phyloP scores from a whole-genome alignment of 2,113 vertebrate species.

The Leptobrachium leishanense region DNA sequence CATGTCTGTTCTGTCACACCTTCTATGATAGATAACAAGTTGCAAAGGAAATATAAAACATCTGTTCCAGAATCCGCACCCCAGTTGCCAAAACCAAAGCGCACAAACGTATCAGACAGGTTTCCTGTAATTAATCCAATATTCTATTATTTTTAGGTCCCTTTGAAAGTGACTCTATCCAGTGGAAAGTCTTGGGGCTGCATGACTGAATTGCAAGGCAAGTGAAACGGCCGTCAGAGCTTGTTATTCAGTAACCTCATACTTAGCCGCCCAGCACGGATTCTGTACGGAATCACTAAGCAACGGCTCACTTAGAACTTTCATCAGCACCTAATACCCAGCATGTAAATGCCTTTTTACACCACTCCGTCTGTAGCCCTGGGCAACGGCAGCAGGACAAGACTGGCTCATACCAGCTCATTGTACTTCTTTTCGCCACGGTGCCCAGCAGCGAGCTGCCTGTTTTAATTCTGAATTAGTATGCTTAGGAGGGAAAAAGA shows the following conservation, averaged over 20 bases:
- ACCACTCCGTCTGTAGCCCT: constrained; percentile 76
- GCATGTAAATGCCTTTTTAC: constrained; percentile 62
- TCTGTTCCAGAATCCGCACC: no score
- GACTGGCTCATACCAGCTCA: constrained; percentile 70
- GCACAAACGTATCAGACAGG: no score
- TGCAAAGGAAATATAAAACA: no score
- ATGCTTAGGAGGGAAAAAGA: constrained; percentile 54
- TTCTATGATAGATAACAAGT: no score
- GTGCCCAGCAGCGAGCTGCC: constrained; percentile 58
- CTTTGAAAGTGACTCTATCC: constrained; percentile 83
- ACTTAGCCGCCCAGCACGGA: constrained; percentile 47
- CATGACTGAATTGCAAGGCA: constrained; percentile 74
- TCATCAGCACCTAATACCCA: constrained; percentile 63
- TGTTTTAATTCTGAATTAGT: constrained; percentile 56
- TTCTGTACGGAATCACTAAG: constrained; percentile 72
- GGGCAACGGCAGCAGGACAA: constrained; percentile 75
- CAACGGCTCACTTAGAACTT: constrained; percentile 74
- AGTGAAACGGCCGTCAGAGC: constrained; percentile 52
- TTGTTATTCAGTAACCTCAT: constrained; percentile 54
- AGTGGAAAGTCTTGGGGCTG: constrained; percentile 85
- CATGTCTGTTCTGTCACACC: no score
- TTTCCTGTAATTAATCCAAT: neutral
- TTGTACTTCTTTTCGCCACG: constrained; percentile 59
- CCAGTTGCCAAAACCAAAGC: no score
- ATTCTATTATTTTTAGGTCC: constrained; percentile 71